Evolutionary conservation across 1,140 invertebrate genomes (phyloP).

Genomic region (Macrobrachium nipponense): DNA sequence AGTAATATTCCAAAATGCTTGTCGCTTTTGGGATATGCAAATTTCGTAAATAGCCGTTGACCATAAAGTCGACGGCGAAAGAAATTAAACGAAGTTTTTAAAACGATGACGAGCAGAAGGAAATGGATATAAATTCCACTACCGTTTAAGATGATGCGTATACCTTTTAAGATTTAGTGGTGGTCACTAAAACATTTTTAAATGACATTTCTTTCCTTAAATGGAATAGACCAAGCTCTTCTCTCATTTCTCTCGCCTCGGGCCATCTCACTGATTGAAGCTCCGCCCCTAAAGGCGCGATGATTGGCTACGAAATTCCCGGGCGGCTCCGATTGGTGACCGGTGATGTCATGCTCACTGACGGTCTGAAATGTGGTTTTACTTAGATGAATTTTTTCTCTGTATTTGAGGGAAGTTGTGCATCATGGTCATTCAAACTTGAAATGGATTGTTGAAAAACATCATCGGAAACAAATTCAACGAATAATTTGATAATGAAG

Average conservation of each 20-base stretch:
- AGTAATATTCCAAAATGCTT: too few species aligned
- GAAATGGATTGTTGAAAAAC: background rate
- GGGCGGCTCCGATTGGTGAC: conserved; percentile 8
- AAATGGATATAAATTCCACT: background rate
- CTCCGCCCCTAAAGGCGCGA: background rate
- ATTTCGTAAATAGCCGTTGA: too few species aligned
- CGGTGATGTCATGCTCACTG: conserved; percentile 10
- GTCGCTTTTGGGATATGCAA: too few species aligned
- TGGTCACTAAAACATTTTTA: conserved; percentile 17
- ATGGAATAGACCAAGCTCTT: conserved; percentile 1
- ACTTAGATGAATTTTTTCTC: background rate
- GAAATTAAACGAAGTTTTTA: too few species aligned
- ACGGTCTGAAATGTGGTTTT: background rate
- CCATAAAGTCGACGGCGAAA: too few species aligned
- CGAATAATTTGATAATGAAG: background rate
- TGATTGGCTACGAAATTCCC: background rate
- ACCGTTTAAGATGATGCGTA: background rate
- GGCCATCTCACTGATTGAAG: conserved; percentile 7
- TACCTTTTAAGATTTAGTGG: conserved; percentile 1
- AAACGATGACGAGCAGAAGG: too few species aligned
- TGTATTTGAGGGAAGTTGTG: background rate
- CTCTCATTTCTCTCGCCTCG: background rate
- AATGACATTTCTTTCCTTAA: conserved; percentile 18
- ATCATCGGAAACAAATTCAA: background rate
- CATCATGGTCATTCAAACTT: background rate